Evolutionary conservation across 1,140 invertebrate species (phyloP).

Genomic region (Bombus consobrinus): DNA sequence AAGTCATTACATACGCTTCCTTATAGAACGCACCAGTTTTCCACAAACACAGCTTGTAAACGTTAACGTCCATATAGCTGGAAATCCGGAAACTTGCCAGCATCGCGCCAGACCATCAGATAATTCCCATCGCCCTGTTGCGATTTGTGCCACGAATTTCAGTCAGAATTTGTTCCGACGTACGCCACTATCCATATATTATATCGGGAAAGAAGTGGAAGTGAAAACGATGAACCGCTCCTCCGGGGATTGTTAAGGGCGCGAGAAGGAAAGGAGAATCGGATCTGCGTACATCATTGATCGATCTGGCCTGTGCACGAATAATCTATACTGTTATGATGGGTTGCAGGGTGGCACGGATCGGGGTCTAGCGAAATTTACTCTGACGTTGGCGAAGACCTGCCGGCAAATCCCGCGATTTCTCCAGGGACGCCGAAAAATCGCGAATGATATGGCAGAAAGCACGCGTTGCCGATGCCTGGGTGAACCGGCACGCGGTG

Average conservation of each 20-base stretch:
- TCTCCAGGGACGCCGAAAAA: conserved; percentile 78
- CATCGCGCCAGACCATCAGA: neutral
- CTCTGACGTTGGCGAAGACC: conserved; percentile 67
- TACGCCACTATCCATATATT: neutral
- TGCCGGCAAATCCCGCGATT: conserved; percentile 77
- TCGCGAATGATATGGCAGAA: conserved; percentile 78
- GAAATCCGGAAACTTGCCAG: no score
- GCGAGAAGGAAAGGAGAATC: conserved; percentile 28
- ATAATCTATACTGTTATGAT: conserved; percentile 61
- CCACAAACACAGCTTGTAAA: neutral
- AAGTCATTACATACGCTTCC: no score
- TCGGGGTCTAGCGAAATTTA: conserved; percentile 61
- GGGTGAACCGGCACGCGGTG: no score
- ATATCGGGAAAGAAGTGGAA: no score
- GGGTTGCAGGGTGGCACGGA: conserved; percentile 30
- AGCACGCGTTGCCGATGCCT: conserved; percentile 27
- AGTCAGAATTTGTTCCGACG: neutral
- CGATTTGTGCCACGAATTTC: conserved; percentile 1
- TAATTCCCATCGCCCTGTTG: neutral
- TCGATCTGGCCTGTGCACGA: neutral
- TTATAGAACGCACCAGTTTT: no score
- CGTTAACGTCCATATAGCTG: neutral
- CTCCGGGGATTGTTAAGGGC: conserved; percentile 38
- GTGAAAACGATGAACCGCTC: conserved; percentile 15
- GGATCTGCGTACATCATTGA: conserved; percentile 39